Base-by-base conservation (phyloP, 92 coral and sea anemone species). In the Chrysogorgia sp. region DNA sequence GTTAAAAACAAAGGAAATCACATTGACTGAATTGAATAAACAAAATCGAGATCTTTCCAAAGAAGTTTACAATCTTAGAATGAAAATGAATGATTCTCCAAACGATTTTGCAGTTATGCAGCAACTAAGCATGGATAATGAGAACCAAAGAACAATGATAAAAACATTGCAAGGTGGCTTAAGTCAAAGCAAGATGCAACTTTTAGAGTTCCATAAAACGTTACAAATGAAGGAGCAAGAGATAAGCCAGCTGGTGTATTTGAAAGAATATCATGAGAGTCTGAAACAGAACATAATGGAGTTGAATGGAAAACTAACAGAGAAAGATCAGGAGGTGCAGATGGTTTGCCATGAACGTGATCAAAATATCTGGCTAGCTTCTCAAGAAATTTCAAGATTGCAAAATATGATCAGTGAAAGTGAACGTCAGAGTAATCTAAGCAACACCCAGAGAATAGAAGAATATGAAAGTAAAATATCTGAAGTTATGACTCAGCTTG, bases 41-140 rank as follows among this genome's bases (percentile, higher is more conserved):
- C 65, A 80, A 31, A 91, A 89, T 62, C 83, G 87, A 43, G 86
- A 76, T 47, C 88, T 91, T 21, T 87, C 90, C 47, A 82, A 74
- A 23, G 96, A 91, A 72, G 88, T 85, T 67, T 34, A 58, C 20
- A 62, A 62, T 79, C 83, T 94, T 32, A 87, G 84, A 64, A 40
- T 67, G 23, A 89, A 89, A 64, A 67, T 83, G 21, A 78, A 87
- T 40, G 37, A 57, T 41, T 37, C 63, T 23, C 56, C 37, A 32
- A 66, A 24, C 15, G 40, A 50, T 57, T 76, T 58, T 58, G 34
- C 91, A 61, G 93, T 85, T 69, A 75, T 91, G 1, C 86, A 83
- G 33, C 98, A 94, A 76, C 88, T 94, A 45, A 83, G 88, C 62
- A 67, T 71, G 22, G 97, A 94, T 12, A 92, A 90, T 29, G 97